Percentiles rank a stretch among this genome's conserved stretches.
These are phyloP conservation scores for Anthoscopus minutus DNA, from an alignment of 2,113 vertebrate genomes.

Conservation along the genomic window DNA sequence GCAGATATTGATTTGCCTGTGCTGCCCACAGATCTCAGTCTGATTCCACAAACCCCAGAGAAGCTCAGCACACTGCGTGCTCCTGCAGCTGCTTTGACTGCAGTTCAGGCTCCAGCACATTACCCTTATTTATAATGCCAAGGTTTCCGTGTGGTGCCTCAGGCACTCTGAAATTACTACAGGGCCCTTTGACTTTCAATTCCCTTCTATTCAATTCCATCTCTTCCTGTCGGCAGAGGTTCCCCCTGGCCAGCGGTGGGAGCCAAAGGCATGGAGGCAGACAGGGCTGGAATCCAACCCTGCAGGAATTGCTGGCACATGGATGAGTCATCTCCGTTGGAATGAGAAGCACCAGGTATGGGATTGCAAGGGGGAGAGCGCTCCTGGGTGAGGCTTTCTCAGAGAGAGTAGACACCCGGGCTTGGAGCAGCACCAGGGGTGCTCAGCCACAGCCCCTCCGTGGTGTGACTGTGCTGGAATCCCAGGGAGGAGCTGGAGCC, in stretches of 20 bases:
- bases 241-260: neutral
- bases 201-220: conserved; percentile 60
- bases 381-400: neutral
- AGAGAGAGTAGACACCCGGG: neutral
- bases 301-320: neutral
- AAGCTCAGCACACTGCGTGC: neutral
- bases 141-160: conserved; percentile 5
- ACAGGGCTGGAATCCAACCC: neutral
- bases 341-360: neutral
- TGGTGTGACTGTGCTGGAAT: neutral
- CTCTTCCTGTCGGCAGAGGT: conserved; percentile 38
- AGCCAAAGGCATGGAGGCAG: neutral
- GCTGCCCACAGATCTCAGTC: conserved; percentile 24
- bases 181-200: conserved; percentile 68
- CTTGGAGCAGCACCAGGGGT: accelerated
- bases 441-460: accelerated
- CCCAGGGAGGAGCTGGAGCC: neutral
- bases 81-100: conserved; percentile 41
- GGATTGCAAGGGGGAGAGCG: neutral
- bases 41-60: conserved; percentile 19
- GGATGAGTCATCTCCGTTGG: accelerated
- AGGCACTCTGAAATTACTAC: conserved; percentile 64
- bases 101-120: conserved; percentile 55
- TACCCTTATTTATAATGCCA: conserved; percentile 68
- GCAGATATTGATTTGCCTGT: conserved; percentile 23